Base-by-base conservation (phyloP, 2,888 invertebrate species). In the Ectropis crepuscularia region DNA sequence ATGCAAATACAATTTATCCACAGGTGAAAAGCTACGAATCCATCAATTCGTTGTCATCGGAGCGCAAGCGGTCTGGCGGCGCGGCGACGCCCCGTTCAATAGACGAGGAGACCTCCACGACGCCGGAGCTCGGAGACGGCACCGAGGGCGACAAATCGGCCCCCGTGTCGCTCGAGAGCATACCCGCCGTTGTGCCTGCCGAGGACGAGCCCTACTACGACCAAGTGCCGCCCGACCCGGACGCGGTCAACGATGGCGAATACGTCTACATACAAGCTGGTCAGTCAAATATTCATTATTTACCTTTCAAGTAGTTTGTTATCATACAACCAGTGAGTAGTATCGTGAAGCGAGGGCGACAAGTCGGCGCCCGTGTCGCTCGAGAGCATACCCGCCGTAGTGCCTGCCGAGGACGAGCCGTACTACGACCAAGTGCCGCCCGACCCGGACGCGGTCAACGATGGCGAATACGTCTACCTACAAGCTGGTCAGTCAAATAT, bases 241-340 rank as follows among this genome's bases (percentile, higher is more conserved):
- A 63, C 11, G 54, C 45, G 69, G 92, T 94, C 53, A 93, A 93
- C 69, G 95, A 95, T 72, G 96, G 96, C 58, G 96, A 96, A 91
- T 96, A 96, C 81, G 96, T 96, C 70, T 96, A 96, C 77, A 95
- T 96, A 67, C 95, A 95, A 90, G 95, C 95, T 62, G 95, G 95
- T 87, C 88, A 90, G 75, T 82, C 6, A 9, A 7, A 41, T 41
- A 7, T 6, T 10, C 0, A 7, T 41, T 41, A 6, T 7, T 41
- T 10, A 28, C 16, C 16, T 28, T 28, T 28, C 16, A 28, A 28
- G n/a, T n/a, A n/a, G n/a, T n/a, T n/a, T n/a, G n/a, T n/a, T n/a
- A n/a, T n/a, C n/a, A n/a, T n/a, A n/a, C n/a, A n/a, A n/a, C n/a
- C n/a, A n/a, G n/a, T n/a, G n/a, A n/a, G n/a, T n/a, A n/a, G n/a